Conservation (phyloP, 1,140 invertebrate species). For the Tribolium castaneum region DNA sequence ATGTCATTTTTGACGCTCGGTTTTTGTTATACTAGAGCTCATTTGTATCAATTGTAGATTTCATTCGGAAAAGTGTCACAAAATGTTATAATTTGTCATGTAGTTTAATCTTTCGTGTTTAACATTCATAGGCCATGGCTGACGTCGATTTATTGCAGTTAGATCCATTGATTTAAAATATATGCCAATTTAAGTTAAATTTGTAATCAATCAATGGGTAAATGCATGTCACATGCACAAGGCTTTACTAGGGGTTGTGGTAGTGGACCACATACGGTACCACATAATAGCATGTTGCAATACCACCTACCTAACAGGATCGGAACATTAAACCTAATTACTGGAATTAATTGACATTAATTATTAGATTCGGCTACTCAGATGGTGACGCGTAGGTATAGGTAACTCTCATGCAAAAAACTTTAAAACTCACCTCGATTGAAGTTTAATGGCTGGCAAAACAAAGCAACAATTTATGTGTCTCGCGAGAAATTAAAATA, state of each 20-base stretch:
- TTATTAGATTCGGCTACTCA: slow-evolving; percentile 58
- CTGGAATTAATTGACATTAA: slow-evolving; percentile 62
- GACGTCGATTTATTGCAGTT: slow-evolving; percentile 4
- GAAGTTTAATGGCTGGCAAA: neutral
- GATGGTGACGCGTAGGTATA: slow-evolving; percentile 53
- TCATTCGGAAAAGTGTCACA: neutral
- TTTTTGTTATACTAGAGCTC: neutral
- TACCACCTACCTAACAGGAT: slow-evolving; percentile 54
- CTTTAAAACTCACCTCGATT: neutral
- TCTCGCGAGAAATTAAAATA: neutral
- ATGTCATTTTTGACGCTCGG: neutral
- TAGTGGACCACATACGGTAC: slow-evolving; percentile 38
- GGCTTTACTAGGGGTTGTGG: neutral
- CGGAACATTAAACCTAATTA: slow-evolving; percentile 61
- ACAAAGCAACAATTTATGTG: neutral
- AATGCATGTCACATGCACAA: slow-evolving; percentile 39
- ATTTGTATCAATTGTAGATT: neutral
- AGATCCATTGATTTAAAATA: slow-evolving; percentile 2
- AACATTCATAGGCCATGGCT: neutral
- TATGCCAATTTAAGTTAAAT: slow-evolving; percentile 36
- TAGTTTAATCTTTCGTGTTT: neutral
- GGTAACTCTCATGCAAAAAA: slow-evolving; percentile 44
- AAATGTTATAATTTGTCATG: neutral
- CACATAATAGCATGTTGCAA: slow-evolving; percentile 57
- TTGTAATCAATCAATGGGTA: slow-evolving; percentile 39